A percentile compares a stretch with the other conserved stretches of the same genome.
Conservation (phyloP, 2,797 vertebrate genomes). For the Geotrypetes seraphini region DNA sequence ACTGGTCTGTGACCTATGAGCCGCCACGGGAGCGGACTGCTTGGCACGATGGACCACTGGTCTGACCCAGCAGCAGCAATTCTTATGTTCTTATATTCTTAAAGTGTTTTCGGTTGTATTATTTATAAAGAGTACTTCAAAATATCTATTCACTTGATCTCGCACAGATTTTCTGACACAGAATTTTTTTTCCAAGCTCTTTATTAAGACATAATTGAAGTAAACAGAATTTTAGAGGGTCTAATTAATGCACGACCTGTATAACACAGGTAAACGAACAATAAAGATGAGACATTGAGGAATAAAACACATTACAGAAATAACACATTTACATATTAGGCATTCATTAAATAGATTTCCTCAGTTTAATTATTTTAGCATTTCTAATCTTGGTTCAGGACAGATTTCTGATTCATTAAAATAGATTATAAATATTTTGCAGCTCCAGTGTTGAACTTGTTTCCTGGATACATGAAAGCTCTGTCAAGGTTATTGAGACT, state of each 20-base stretch:
- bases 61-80: too few relatives aligned
- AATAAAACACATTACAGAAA: slow-evolving; percentile 61
- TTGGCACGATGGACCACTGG: too few relatives aligned
- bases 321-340: slow-evolving; percentile 51
- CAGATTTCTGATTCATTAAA: slow-evolving; percentile 47
- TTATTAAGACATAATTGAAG: slow-evolving; percentile 19
- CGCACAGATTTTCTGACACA: neutral
- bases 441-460: slow-evolving; percentile 18
- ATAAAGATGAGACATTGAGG: slow-evolving; percentile 57
- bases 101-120: too few relatives aligned
- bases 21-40: too few relatives aligned
- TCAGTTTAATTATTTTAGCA: slow-evolving; percentile 57
- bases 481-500: neutral
- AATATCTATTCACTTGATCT: too few relatives aligned
- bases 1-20: too few relatives aligned
- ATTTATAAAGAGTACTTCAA: too few relatives aligned
- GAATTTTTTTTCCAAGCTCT: slow-evolving; percentile 19
- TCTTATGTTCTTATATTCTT: too few relatives aligned
- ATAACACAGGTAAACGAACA: slow-evolving; percentile 58
- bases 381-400: slow-evolving; percentile 53
- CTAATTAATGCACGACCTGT: slow-evolving; percentile 50
- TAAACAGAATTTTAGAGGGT: slow-evolving; percentile 24
- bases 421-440: slow-evolving; percentile 47
- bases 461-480: slow-evolving; percentile 17
- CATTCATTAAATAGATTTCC: slow-evolving; percentile 60